Evolutionary conservation across 2,113 vertebrate species (phyloP).

Genomic region (Megaceryle maxima): DNA sequence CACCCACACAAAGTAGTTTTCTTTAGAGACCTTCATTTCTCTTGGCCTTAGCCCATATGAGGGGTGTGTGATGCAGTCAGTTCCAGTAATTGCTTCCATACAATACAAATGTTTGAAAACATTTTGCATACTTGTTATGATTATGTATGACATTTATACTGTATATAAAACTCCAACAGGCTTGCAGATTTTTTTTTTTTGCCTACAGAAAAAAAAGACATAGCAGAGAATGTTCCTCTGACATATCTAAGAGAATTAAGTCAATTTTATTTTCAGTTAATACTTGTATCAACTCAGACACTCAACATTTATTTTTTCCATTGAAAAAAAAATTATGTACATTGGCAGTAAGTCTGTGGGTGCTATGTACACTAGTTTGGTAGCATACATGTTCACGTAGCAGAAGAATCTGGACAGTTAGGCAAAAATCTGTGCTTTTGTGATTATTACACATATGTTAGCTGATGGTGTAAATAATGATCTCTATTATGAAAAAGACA

Average conservation of each 20-base stretch:
- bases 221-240: not conserved
- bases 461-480: not conserved
- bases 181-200: constrained; percentile 53
- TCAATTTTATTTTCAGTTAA: constrained; percentile 43
- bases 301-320: constrained; percentile 45
- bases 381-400: not conserved
- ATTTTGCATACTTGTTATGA: constrained; percentile 71
- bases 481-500: not conserved
- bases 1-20: constrained; percentile 86
- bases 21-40: constrained; percentile 79
- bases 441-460: not conserved
- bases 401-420: not conserved
- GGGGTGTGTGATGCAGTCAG: constrained; percentile 83
- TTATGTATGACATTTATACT: constrained; percentile 71
- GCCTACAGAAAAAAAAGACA: constrained; percentile 31
- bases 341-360: not conserved
- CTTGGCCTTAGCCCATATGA: constrained; percentile 75
- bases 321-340: constrained; percentile 20
- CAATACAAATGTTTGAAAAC: constrained; percentile 78
- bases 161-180: constrained; percentile 58
- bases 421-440: not conserved
- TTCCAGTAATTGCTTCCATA: constrained; percentile 98
- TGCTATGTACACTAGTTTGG: not conserved
- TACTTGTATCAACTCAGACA: constrained; percentile 24
- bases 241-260: not conserved